A percentile compares a stretch with the other conserved stretches of the same genome.
Conservation (phyloP, 2,113 vertebrate genomes). For the Callospermophilus lateralis region DNA sequence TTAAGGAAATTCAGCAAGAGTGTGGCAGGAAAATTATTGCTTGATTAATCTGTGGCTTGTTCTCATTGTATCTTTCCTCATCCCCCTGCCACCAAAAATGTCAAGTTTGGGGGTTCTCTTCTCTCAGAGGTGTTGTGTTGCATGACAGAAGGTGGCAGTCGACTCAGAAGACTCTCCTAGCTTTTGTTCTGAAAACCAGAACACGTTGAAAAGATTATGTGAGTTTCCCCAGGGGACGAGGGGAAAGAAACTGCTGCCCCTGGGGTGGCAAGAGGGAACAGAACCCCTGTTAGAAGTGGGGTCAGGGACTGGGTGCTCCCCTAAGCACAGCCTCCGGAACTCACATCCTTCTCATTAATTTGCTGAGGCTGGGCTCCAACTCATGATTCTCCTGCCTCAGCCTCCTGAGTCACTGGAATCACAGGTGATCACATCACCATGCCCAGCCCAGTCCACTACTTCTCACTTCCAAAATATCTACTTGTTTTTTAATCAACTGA, state of each 20-base stretch:
- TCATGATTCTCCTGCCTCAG: too few relatives aligned
- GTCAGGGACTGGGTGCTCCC: too few relatives aligned
- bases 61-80: background rate
- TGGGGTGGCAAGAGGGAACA: background rate
- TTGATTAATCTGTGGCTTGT: background rate
- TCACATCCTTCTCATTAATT: too few relatives aligned
- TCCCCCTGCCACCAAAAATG: background rate
- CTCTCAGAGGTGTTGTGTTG: background rate
- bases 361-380: too few relatives aligned
- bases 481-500: too few relatives aligned
- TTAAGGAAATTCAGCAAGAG: constrained; percentile 26
- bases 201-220: background rate
- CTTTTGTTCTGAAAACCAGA: background rate
- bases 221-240: background rate
- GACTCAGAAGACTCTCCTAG: background rate
- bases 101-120: background rate
- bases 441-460: too few relatives aligned
- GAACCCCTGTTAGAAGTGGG: background rate
- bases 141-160: background rate
- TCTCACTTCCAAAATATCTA: too few relatives aligned
- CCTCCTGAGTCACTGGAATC: too few relatives aligned
- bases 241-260: background rate
- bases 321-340: background rate
- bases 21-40: background rate
- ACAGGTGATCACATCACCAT: too few relatives aligned